phyloP scores from a whole-genome alignment of 2,888 invertebrate species.

The Cryptophagus acutangulus region DNA sequence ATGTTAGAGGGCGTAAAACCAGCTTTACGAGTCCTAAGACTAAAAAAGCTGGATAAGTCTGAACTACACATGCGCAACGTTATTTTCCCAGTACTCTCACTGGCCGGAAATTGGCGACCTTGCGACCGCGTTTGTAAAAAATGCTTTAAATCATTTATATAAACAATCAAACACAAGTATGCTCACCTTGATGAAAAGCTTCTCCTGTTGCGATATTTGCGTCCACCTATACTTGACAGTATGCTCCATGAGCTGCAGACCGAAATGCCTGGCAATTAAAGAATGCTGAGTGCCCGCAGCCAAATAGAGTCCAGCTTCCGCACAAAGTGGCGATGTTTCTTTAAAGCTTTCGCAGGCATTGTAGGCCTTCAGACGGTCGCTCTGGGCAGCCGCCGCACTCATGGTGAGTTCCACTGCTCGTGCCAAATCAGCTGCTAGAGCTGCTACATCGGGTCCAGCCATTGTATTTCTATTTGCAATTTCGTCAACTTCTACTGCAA shows the following conservation, averaged over 20 bases:
- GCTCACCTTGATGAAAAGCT: slow-evolving; percentile 76
- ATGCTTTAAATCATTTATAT: background rate
- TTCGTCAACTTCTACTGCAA: no score
- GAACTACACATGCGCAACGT: no score
- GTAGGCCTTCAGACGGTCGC: slow-evolving; percentile 74
- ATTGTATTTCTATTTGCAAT: no score
- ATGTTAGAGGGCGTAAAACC: no score
- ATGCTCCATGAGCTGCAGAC: slow-evolving; percentile 88
- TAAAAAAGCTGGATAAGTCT: no score
- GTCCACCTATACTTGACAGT: slow-evolving; percentile 92
- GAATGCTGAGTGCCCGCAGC: slow-evolving; percentile 71
- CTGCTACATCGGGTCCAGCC: slow-evolving; percentile 59
- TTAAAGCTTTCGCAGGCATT: slow-evolving; percentile 81
- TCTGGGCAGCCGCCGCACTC: slow-evolving; percentile 71
- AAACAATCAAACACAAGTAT: background rate
- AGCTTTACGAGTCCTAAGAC: no score
- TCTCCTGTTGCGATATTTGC: slow-evolving; percentile 79
- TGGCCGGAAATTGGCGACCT: no score
- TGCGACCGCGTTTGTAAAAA: no score
- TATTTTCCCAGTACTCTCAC: no score
- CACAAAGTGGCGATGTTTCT: slow-evolving; percentile 81
- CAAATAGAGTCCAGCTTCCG: slow-evolving; percentile 77
- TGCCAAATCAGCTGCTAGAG: slow-evolving; percentile 72
- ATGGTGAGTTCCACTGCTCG: slow-evolving; percentile 78
- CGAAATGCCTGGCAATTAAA: slow-evolving; percentile 81